Evolutionary conservation across 2,888 invertebrate species (phyloP).

Genomic region (Mesochorus sp.): DNA sequence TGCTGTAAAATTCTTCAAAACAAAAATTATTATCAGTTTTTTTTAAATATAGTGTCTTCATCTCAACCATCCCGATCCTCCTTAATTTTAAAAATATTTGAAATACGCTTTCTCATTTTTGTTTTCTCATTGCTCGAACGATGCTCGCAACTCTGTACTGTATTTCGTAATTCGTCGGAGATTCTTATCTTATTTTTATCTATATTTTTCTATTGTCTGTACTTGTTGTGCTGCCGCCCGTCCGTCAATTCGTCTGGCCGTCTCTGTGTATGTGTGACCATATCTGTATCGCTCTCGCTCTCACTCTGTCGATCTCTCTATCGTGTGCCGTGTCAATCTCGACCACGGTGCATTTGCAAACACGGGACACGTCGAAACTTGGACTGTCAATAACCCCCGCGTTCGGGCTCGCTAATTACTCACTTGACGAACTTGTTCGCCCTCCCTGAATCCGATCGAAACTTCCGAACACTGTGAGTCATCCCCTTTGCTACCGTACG

Average conservation of each 20-base stretch:
- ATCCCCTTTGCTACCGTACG: slow-evolving; percentile 12
- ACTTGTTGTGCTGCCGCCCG: slow-evolving; percentile 66
- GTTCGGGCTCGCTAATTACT: slow-evolving; percentile 43
- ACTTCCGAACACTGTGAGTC: slow-evolving; percentile 29
- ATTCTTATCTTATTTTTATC: not conserved
- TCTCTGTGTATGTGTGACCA: too few species aligned
- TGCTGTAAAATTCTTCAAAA: too few species aligned
- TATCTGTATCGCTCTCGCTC: slow-evolving; percentile 34
- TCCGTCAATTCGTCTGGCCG: slow-evolving; percentile 47
- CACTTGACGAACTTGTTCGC: slow-evolving; percentile 39
- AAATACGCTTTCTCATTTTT: too few species aligned
- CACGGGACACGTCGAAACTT: slow-evolving; percentile 24
- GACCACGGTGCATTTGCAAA: slow-evolving; percentile 5
- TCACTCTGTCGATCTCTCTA: slow-evolving; percentile 24
- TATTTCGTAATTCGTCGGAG: too few species aligned
- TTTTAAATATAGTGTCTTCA: too few species aligned
- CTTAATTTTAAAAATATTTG: too few species aligned
- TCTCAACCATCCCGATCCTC: too few species aligned
- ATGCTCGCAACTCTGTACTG: too few species aligned
- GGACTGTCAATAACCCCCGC: slow-evolving; percentile 33
- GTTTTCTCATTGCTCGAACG: too few species aligned
- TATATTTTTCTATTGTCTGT: slow-evolving; percentile 63
- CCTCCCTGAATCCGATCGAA: slow-evolving; percentile 10
- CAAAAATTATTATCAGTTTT: too few species aligned
- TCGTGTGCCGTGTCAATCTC: slow-evolving; percentile 8